Conservation (phyloP, 2,797 vertebrate species). For the Pangasius mekongensis region DNA sequence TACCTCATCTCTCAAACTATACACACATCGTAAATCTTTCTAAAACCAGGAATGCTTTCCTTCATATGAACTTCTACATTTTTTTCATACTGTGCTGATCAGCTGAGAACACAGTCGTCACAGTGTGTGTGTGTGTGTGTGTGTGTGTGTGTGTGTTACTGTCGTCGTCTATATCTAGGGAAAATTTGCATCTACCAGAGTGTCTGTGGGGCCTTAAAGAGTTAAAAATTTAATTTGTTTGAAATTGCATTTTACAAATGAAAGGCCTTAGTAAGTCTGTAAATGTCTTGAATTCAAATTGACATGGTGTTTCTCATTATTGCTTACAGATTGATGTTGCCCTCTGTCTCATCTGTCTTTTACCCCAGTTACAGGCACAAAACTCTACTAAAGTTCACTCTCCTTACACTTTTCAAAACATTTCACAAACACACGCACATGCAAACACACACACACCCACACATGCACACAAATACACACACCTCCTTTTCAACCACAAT, state of each 20-base stretch:
- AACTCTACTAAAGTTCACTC: neutral
- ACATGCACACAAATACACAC: neutral
- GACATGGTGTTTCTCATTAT: neutral
- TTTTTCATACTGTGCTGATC: neutral
- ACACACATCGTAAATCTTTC: neutral
- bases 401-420: neutral
- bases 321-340: neutral
- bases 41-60: too few species aligned
- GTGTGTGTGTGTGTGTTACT: neutral
- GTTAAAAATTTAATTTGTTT: neutral
- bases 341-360: neutral
- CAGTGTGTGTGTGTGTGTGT: neutral
- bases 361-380: neutral
- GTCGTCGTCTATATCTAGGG: neutral
- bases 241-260: constrained; percentile 5
- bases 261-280: too few species aligned
- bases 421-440: neutral
- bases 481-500: neutral
- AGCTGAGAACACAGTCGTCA: neutral
- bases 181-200: neutral
- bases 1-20: neutral
- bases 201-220: neutral
- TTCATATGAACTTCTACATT: neutral
- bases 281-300: neutral
- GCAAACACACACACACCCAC: neutral